phyloP scores from a whole-genome alignment of 2,113 vertebrate species.

The Rhynchopsitta pachyrhyncha region DNA sequence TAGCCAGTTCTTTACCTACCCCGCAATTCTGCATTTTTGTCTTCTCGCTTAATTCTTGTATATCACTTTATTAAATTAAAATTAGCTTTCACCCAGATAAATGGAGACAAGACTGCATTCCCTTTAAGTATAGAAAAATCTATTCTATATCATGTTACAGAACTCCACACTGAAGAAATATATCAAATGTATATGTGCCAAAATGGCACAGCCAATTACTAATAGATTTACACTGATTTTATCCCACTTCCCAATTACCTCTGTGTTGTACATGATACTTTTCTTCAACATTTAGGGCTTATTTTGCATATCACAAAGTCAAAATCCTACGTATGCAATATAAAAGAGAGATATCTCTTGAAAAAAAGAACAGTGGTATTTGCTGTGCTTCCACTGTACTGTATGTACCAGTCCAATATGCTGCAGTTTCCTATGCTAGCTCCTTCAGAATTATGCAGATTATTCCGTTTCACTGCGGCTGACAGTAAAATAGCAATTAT shows the following conservation, averaged over 20 bases:
- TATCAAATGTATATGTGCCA: too few species aligned
- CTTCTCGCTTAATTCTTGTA: not conserved
- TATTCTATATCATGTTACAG: not conserved
- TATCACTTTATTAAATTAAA: not conserved
- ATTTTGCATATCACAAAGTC: not conserved
- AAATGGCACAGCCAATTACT: not conserved
- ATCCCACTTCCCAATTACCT: not conserved
- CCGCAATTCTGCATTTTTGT: not conserved
- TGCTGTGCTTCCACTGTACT: not conserved
- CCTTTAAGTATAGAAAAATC: not conserved
- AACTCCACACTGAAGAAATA: not conserved
- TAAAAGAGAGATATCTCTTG: not conserved
- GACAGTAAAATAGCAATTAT: not conserved
- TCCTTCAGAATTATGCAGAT: not conserved
- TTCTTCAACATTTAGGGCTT: not conserved
- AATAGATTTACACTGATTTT: not conserved
- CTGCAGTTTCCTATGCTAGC: not conserved
- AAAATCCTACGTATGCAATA: not conserved
- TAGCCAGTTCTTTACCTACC: not conserved
- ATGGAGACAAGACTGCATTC: not conserved
- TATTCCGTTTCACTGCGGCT: not conserved
- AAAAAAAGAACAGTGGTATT: not conserved
- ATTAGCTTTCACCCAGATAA: not conserved
- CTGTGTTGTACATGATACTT: not conserved
- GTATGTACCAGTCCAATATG: not conserved